Evolutionary conservation across 2,888 invertebrate genomes (phyloP).

Genomic region (Caenorhabditis afra): DNA sequence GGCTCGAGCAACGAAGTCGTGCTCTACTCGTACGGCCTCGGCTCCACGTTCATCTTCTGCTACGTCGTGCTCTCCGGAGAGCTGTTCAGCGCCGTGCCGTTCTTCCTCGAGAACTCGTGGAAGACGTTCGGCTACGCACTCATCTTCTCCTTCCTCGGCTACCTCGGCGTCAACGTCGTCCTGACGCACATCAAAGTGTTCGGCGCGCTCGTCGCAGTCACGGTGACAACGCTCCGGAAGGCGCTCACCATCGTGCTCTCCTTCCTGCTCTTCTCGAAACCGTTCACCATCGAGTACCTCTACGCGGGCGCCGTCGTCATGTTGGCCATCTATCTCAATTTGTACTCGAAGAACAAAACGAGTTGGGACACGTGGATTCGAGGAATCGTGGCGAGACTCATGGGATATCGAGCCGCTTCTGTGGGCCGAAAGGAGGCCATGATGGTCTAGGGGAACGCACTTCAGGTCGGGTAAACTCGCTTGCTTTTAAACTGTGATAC

Average conservation of each 20-base stretch:
- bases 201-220: conserved; percentile 94
- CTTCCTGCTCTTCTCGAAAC: conserved; percentile 93
- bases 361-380: conserved; percentile 60
- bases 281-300: conserved; percentile 92
- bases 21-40: conserved; percentile 92
- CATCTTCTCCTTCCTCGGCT: conserved; percentile 91
- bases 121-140: conserved; percentile 90
- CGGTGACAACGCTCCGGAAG: conserved; percentile 83
- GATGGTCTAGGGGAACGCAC: conserved; percentile 31
- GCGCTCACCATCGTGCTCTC: conserved; percentile 93
- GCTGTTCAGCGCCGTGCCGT: conserved; percentile 86
- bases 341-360: conserved; percentile 83
- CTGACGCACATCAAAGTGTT: conserved; percentile 89
- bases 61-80: conserved; percentile 87
- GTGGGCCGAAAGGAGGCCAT: conserved; percentile 33
- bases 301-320: conserved; percentile 93
- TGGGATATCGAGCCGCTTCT: conserved; percentile 42
- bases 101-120: conserved; percentile 85
- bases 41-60: conserved; percentile 88
- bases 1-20: conserved; percentile 93
- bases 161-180: conserved; percentile 94
- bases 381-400: conserved; percentile 21
- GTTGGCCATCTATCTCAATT: conserved; percentile 93
- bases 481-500: conserved; percentile 42
- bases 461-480: conserved; percentile 31